phyloP scores from a whole-genome alignment of 2,888 invertebrate genomes.

The Macropis europaea region DNA sequence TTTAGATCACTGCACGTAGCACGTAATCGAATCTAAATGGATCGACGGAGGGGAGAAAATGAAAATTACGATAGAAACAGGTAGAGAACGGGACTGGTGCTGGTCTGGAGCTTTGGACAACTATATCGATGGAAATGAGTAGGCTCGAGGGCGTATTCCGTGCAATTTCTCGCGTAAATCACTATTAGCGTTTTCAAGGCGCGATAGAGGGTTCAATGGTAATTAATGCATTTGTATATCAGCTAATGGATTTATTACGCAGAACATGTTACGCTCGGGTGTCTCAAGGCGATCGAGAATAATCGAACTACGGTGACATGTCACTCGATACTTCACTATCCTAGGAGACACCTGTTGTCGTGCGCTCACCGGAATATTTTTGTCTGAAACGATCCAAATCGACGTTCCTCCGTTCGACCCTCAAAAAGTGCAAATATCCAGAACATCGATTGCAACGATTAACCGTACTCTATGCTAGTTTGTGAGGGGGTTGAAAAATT shows the following conservation, averaged over 20 bases:
- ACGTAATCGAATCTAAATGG: background rate
- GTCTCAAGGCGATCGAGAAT: slow-evolving; percentile 41
- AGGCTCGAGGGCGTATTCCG: slow-evolving; percentile 10
- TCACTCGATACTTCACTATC: background rate
- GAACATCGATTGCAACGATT: no score
- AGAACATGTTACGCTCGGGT: slow-evolving; percentile 10
- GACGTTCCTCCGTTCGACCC: no score
- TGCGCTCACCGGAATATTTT: background rate
- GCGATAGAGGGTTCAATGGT: slow-evolving; percentile 12
- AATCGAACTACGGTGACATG: slow-evolving; percentile 11
- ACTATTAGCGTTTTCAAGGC: slow-evolving; percentile 17
- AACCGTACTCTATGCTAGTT: no score
- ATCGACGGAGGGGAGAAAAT: background rate
- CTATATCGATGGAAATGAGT: background rate
- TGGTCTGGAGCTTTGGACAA: background rate
- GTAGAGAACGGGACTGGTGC: background rate
- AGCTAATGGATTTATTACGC: slow-evolving; percentile 42
- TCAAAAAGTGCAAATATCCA: no score
- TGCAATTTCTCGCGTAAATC: background rate
- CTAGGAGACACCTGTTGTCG: background rate
- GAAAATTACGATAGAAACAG: background rate
- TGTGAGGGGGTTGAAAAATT: no score
- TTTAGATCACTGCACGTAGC: no score
- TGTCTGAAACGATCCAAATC: no score
- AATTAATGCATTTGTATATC: slow-evolving; percentile 34